A percentile compares a stretch with the other conserved stretches of the same genome.
These are phyloP conservation scores for Coelopa frigida DNA, from an alignment of 1,140 invertebrate genomes.

Conservation along the genomic window DNA sequence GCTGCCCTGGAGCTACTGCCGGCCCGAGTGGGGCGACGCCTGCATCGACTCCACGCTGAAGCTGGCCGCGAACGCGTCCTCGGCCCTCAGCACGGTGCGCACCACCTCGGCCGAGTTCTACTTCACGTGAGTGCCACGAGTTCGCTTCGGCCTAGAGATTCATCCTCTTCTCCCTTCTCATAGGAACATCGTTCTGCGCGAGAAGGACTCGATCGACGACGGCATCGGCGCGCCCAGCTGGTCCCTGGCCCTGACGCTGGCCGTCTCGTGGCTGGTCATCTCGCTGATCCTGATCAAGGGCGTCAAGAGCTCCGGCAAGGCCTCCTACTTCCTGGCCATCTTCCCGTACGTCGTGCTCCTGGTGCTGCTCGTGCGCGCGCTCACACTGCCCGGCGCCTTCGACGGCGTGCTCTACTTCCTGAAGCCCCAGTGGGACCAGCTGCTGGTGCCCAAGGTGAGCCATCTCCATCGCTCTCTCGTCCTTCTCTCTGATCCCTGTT, in stretches of 20 bases:
- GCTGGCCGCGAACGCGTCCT: not conserved
- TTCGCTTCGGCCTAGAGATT: not conserved
- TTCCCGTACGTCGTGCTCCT: slow-evolving; percentile 80
- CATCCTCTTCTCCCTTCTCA: not conserved
- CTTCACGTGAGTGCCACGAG: slow-evolving; percentile 47
- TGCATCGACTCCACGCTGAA: slow-evolving; percentile 29
- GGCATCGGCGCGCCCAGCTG: slow-evolving; percentile 66
- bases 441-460: slow-evolving; percentile 53
- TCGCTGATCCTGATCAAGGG: slow-evolving; percentile 70
- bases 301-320: slow-evolving; percentile 70
- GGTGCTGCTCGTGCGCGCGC: slow-evolving; percentile 60
- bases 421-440: slow-evolving; percentile 63
- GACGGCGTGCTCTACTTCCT: slow-evolving; percentile 73
- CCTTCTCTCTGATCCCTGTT: not conserved
- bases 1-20: slow-evolving; percentile 57
- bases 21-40: slow-evolving; percentile 49
- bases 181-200: slow-evolving; percentile 60
- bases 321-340: slow-evolving; percentile 75
- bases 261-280: slow-evolving; percentile 70
- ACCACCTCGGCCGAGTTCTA: slow-evolving; percentile 55
- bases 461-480: not conserved
- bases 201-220: slow-evolving; percentile 60
- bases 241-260: slow-evolving; percentile 66
- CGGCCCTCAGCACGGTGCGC: slow-evolving; percentile 9
- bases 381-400: slow-evolving; percentile 67